Evolutionary conservation across 2,797 vertebrate genomes (phyloP).

Genomic region (Siniperca scherzeri): DNA sequence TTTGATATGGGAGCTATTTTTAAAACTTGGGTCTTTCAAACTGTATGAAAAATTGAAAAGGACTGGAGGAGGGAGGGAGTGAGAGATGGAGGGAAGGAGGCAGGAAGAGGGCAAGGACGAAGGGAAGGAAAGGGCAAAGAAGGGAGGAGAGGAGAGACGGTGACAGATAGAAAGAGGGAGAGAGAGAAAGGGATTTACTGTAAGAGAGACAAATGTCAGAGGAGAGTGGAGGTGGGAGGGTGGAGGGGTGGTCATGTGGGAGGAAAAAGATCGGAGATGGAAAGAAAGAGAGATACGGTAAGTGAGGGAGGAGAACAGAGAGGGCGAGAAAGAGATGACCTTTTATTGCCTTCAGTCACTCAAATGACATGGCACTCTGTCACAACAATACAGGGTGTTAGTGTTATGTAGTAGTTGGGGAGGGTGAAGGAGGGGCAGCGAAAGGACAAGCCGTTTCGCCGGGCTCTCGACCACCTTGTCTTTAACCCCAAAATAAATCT

Average conservation of each 20-base stretch:
- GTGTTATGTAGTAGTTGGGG: constrained; percentile 42
- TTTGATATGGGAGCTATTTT: constrained; percentile 89
- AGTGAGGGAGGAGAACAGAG: constrained; percentile 48
- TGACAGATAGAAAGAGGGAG: constrained; percentile 25
- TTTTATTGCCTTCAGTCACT: constrained; percentile 73
- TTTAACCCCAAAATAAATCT: constrained; percentile 17
- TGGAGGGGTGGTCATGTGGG: constrained; percentile 42
- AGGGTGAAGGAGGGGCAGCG: constrained; percentile 25
- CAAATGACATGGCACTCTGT: constrained; percentile 66
- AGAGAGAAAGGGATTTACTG: constrained; percentile 58
- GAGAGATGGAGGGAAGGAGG: constrained; percentile 46
- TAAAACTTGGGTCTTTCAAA: constrained; percentile 86
- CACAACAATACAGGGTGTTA: constrained; percentile 58
- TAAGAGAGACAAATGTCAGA: constrained; percentile 75
- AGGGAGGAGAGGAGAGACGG: constrained; percentile 44
- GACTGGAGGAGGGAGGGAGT: constrained; percentile 50
- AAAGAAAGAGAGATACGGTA: constrained; percentile 49
- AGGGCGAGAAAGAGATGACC: constrained; percentile 70
- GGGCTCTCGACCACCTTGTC: constrained; percentile 5
- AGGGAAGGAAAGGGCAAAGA: constrained; percentile 30
- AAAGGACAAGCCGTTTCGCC: constrained; percentile 40
- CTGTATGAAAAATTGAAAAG: constrained; percentile 87
- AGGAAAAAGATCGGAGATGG: constrained; percentile 53
- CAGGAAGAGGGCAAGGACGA: constrained; percentile 23
- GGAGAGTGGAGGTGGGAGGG: constrained; percentile 36